These are phyloP conservation scores for Sphinx pinastri DNA, from an alignment of 2,888 invertebrate species.

Conservation along the genomic window DNA sequence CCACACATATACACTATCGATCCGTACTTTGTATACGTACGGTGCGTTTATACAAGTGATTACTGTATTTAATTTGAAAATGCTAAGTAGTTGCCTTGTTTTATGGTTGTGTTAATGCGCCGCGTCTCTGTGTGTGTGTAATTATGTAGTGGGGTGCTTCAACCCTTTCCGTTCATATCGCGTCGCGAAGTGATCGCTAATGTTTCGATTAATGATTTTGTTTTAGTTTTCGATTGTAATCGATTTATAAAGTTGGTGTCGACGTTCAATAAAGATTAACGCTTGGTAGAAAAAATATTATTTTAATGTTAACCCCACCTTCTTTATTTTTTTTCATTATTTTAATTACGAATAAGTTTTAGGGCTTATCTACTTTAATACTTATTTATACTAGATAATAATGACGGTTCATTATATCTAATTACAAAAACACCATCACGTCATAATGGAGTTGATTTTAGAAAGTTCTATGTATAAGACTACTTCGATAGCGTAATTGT, in stretches of 20 bases:
- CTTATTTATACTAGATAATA: no score
- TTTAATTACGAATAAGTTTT: no score
- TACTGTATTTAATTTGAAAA: slow-evolving; percentile 85
- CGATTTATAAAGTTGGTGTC: slow-evolving; percentile 5
- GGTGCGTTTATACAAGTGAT: slow-evolving; percentile 79
- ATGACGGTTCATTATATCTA: neutral
- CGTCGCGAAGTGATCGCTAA: slow-evolving; percentile 71
- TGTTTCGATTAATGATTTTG: slow-evolving; percentile 71
- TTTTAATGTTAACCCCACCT: no score
- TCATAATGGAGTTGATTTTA: neutral
- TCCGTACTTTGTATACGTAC: slow-evolving; percentile 64
- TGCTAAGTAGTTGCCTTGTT: slow-evolving; percentile 83
- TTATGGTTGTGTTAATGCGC: slow-evolving; percentile 68
- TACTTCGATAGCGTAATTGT: no score
- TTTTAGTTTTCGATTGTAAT: slow-evolving; percentile 42
- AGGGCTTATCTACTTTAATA: no score
- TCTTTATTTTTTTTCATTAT: no score
- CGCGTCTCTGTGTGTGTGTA: slow-evolving; percentile 62
- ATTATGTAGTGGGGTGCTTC: slow-evolving; percentile 71
- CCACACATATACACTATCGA: slow-evolving; percentile 78
- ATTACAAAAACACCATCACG: neutral
- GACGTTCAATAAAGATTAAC: no score
- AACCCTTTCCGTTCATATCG: slow-evolving; percentile 74
- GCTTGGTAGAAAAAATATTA: no score
- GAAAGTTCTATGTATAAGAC: neutral